Base-by-base conservation (phyloP, 2,113 vertebrate species). In the Picathartes gymnocephalus region DNA sequence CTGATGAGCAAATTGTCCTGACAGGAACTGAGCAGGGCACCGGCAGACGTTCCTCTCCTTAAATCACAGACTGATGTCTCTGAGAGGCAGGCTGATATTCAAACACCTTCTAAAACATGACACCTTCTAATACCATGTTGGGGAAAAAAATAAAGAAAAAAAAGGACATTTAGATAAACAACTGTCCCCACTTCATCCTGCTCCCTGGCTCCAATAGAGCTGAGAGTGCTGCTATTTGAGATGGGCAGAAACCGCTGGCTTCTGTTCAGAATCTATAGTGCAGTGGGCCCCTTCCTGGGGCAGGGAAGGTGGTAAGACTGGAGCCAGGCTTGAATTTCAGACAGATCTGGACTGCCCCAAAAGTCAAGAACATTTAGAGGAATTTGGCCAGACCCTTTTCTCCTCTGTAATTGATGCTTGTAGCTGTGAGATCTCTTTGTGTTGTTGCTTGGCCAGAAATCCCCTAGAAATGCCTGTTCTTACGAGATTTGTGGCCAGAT, bases 311-410 rank as follows among this genome's bases (percentile, higher is more conserved):
- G 87, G 93, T 22, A 60, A 94, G 90, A 35, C 61, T 94, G 92
- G 90, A 96, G 96, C 54, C 73, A 3, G 66, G 81, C 66, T 96
- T 74, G 65, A 89, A 87, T 95, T 96, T 96, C 93, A 95, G 92
- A 68, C 57, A 28, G 64, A 78, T 35, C 48, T 90, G 73, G 70
- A 56, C 73, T 94, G 85, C 19, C 84, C 66, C 87, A 71, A 33
- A 37, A 84, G 57, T 85, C 92, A 96, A 95, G 87, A 95, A 81
- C 90, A 45, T 81, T 91, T 85, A 91, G 65, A 96, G 84, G 78
- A 93, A 95, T 87, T 89, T 96, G 73, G 77, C 78, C 61, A 81
- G 44, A 39, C 17, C 44, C 44, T 84, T 95, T 89, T 84, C 71
- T 40, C 44, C 48, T 89, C 84, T 40, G 48, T 85, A 95, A 94